phyloP scores from a whole-genome alignment of 1,140 invertebrate genomes.

The Acyrthosiphon pisum region DNA sequence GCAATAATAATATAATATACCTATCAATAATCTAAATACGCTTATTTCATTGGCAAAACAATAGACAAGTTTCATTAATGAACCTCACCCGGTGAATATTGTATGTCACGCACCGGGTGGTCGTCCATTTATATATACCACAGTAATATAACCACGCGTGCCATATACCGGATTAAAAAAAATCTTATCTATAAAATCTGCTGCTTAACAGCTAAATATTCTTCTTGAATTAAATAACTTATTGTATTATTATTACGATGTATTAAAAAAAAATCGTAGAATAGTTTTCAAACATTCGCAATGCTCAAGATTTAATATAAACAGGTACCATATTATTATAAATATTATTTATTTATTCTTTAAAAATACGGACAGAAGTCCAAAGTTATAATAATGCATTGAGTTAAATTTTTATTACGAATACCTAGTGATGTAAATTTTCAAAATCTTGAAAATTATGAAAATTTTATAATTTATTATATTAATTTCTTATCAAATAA shows the following conservation, averaged over 20 bases:
- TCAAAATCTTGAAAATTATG: too few relatives aligned
- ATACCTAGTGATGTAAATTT: too few relatives aligned
- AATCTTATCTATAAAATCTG: background rate
- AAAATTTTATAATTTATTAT: too few relatives aligned
- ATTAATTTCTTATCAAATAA: too few relatives aligned
- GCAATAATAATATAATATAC: background rate
- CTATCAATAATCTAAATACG: background rate
- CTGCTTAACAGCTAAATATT: background rate
- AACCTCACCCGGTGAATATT: background rate
- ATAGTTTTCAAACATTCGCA: background rate
- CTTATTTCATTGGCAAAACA: background rate
- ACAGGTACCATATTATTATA: background rate
- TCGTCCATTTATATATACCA: conserved; percentile 12
- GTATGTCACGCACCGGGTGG: conserved; percentile 25
- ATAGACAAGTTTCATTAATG: conserved; percentile 40
- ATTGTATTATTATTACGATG: background rate
- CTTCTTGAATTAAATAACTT: background rate
- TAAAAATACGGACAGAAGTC: too few relatives aligned
- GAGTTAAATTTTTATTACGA: too few relatives aligned
- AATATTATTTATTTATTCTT: too few relatives aligned
- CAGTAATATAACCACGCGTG: background rate
- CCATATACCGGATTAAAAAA: background rate
- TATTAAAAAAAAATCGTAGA: background rate
- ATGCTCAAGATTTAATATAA: background rate
- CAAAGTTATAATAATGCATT: too few relatives aligned